Evolutionary conservation across 2,113 vertebrate genomes (phyloP), one percentile per base, ranked within the genome.

Genomic region (Cryptotis parvus): DNA sequence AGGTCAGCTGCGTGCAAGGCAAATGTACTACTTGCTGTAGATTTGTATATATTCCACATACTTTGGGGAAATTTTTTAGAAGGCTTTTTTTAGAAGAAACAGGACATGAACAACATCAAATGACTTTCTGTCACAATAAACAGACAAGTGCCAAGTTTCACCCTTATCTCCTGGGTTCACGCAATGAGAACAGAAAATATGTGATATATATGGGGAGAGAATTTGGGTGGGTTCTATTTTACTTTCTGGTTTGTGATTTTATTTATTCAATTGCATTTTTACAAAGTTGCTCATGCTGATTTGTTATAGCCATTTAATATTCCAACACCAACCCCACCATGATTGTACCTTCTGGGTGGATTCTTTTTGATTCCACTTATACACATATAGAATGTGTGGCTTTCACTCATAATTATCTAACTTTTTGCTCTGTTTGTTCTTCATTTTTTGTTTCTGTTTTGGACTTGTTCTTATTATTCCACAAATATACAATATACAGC

Each of bases 1-100:
- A n/a, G n/a, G n/a, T n/a, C n/a, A n/a, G n/a, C n/a, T n/a, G n/a
- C n/a, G n/a, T n/a, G n/a, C n/a, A n/a, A n/a, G n/a, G n/a, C n/a
- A n/a, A n/a, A n/a, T n/a, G n/a, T n/a, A n/a, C n/a, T n/a, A n/a
- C n/a, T n/a, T n/a, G n/a, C n/a, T n/a, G n/a, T n/a, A n/a, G n/a
- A n/a, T n/a, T n/a, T n/a, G n/a, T n/a, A n/a, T 79, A 26, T 52
- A 73, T 73, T 66, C 88, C 24, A 87, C 84, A 73, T 61, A 87
- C 4, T 61, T 68, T 33, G 33, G 80, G 74, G 31, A n/a, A n/a
- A n/a, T n/a, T n/a, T n/a, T n/a, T n/a, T n/a, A 24, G 65, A 84
- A 84, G 7, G 5, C 79, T 12, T 78, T 49, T 77, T 81, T 49
- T 49, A 49, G n/a, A 49, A 45, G 11, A 45, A 68, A 37, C 63